Evolutionary conservation across 2,113 vertebrate genomes (phyloP).

Genomic region (Cyrtonyx montezumae): DNA sequence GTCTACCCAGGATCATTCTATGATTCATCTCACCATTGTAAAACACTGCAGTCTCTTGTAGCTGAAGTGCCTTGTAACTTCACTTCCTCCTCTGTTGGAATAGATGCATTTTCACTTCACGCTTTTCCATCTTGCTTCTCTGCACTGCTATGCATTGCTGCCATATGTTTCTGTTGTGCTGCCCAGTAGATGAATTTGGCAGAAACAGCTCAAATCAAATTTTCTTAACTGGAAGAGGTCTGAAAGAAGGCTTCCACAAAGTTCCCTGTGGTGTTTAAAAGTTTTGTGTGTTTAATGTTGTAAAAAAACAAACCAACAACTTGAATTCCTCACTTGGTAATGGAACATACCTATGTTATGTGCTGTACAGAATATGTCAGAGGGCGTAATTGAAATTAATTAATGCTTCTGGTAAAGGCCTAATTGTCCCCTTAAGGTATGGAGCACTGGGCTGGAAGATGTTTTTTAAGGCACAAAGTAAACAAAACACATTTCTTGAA

Average conservation of each 20-base stretch:
- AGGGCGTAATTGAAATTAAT: slow-evolving; percentile 48
- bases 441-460: background rate
- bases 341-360: background rate
- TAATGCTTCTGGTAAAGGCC: slow-evolving; percentile 16
- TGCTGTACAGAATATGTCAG: slow-evolving; percentile 4
- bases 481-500: slow-evolving; percentile 28
- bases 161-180: background rate
- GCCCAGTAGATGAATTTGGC: background rate
- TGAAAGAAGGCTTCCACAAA: background rate
- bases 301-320: background rate
- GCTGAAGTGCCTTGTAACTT: background rate
- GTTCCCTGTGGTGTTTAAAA: background rate
- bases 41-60: background rate
- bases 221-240: background rate
- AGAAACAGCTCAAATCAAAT: background rate
- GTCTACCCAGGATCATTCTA: slow-evolving; percentile 4
- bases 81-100: background rate
- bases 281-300: background rate
- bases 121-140: background rate
- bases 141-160: background rate
- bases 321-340: background rate
- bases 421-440: slow-evolving; percentile 41
- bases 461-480: slow-evolving; percentile 2
- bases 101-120: background rate
- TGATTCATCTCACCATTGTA: background rate